Evolutionary conservation across 2,113 vertebrate genomes (phyloP).

Genomic region (Thinocorus orbignyianus): DNA sequence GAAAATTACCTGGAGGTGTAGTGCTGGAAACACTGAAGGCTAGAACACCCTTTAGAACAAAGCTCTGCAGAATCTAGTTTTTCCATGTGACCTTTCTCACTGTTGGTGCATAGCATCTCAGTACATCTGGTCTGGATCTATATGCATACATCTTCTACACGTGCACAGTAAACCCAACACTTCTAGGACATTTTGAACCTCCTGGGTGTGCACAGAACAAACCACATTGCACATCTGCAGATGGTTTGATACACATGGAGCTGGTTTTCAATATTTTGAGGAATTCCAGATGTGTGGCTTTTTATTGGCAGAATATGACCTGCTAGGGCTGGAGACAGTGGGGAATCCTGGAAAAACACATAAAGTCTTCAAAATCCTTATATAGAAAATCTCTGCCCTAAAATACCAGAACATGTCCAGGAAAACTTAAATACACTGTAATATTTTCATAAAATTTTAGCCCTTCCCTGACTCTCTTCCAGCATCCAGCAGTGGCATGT

Average conservation of each 20-base stretch:
- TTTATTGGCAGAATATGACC: not conserved
- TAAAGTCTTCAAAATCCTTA: not conserved
- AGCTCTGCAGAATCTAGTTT: not conserved
- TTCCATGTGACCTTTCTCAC: not conserved
- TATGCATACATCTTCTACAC: not conserved
- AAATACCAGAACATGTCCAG: not conserved
- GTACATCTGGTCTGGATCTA: not conserved
- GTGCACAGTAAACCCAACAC: not conserved
- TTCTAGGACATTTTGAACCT: not conserved
- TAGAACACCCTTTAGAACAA: not conserved
- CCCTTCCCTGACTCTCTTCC: not conserved
- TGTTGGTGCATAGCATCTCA: not conserved
- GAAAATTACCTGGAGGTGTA: not conserved
- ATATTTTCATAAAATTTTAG: not conserved
- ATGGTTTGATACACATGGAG: not conserved
- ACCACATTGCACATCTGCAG: not conserved
- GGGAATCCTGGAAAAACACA: not conserved
- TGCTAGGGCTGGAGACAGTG: not conserved
- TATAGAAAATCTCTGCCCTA: not conserved
- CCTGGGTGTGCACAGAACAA: not conserved
- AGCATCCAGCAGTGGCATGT: not conserved
- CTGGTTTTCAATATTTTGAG: not conserved
- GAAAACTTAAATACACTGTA: not conserved
- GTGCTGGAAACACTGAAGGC: not conserved
- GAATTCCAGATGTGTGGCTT: not conserved